Evolutionary conservation across 64 coral and sea anemone species (phyloP), one percentile per base, ranked within the genome.

Genomic region (Acropora yongei): DNA sequence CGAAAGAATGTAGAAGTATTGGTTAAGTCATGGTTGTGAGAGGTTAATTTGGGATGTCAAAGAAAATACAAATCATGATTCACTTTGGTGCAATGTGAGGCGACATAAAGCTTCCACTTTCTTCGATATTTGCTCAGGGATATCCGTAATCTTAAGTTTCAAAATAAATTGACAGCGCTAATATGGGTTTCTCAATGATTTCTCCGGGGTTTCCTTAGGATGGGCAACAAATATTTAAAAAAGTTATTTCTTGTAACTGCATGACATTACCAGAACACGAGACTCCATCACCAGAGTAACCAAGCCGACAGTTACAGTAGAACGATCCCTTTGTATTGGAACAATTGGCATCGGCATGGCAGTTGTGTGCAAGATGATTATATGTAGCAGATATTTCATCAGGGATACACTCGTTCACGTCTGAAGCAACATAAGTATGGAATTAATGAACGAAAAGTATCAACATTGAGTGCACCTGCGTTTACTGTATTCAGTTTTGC

Each of bases 211-310:
- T 30, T 30, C 30, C 30, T 30, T 30, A 30, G 30, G 30, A 30
- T 30, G 30, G 30, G 0, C 30, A 30, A 30, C 30, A 30, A 30
- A 30, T 30, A 30, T 30, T 30, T 30, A 30, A 68, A 68, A 68
- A n/a, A 16, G 63, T 13, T 68, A 68, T 3, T n/a, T 68, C 12
- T 11, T 68, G 17, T 68, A 17, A 16, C 17, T 68, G 17, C 17
- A 30, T 30, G 30, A 55, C 9, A 48, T 92, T 83, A 95, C 94
- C 94, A 40, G 75, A 44, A 87, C 94, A 95, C 9, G 44, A 77
- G 63, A 95, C 94, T 49, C 94, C 94, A 95, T 92, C 68, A 88
- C 94, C 94, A 12, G 94, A 95, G 47, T 95, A 95, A 41, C 94
- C 94, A 40, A 63, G 47, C 68, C 79, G 93, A 76, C 93, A 95